Evolutionary conservation across 2,113 vertebrate species (phyloP).

Genomic region (Thryonomys swinderianus): DNA sequence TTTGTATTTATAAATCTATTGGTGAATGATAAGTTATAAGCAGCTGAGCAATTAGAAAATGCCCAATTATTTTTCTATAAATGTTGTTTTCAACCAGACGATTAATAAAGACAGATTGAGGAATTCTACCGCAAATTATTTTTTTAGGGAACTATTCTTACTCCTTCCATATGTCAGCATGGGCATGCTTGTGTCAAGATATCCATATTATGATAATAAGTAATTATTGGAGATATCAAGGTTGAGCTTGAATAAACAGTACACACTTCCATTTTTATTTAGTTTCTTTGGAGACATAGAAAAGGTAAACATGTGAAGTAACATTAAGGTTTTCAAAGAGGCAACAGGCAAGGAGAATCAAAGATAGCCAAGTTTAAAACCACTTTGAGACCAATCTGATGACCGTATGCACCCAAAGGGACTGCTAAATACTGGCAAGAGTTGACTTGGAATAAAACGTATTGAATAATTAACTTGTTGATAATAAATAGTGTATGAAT

Average conservation of each 20-base stretch:
- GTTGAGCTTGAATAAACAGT: not conserved
- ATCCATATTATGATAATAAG: not conserved
- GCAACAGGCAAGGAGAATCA: not conserved
- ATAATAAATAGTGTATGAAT: not conserved
- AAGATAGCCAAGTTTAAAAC: fast-evolving
- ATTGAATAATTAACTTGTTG: conserved; percentile 27
- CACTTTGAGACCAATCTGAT: not conserved
- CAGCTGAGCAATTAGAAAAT: not conserved
- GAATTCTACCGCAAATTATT: not conserved
- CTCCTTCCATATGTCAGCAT: not conserved
- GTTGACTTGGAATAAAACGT: not conserved
- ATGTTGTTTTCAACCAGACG: not conserved
- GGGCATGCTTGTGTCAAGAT: not conserved
- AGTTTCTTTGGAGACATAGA: not conserved
- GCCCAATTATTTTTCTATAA: not conserved
- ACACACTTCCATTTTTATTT: not conserved
- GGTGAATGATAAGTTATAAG: not conserved
- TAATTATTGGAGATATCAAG: not conserved
- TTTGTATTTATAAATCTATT: not conserved
- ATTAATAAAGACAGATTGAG: not conserved
- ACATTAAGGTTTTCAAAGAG: not conserved
- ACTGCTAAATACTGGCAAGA: not conserved
- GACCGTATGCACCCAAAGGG: not conserved
- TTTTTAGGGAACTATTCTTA: not conserved
- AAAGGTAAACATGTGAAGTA: not conserved